Conservation (phyloP, 1,140 invertebrate species). For the Parasteatoda tepidariorum region DNA sequence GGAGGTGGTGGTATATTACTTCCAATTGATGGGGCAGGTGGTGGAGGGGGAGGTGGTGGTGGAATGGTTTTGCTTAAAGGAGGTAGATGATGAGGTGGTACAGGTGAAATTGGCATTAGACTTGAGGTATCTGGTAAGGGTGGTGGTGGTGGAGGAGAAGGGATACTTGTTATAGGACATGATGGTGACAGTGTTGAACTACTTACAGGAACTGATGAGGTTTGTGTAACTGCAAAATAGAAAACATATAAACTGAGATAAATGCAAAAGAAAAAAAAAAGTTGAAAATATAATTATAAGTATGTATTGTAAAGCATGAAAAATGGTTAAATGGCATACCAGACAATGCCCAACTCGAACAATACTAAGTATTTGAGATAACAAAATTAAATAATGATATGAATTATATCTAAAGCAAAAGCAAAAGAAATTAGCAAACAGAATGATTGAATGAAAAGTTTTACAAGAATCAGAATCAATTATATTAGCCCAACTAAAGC, state of each 20-base stretch:
- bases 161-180: constrained; percentile 39
- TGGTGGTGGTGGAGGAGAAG: constrained; percentile 13
- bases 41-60: constrained; percentile 67
- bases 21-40: constrained; percentile 50
- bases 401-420: too few relatives aligned
- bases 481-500: too few relatives aligned
- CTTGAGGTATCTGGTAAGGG: constrained; percentile 24
- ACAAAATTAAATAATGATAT: too few relatives aligned
- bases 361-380: too few relatives aligned
- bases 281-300: too few relatives aligned
- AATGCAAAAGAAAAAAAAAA: too few relatives aligned
- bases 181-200: constrained; percentile 64
- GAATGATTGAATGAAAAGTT: too few relatives aligned
- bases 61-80: constrained; percentile 61
- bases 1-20: constrained; percentile 62
- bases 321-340: too few relatives aligned
- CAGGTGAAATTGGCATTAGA: constrained; percentile 7
- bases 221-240: background rate
- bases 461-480: too few relatives aligned
- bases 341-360: too few relatives aligned
- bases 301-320: too few relatives aligned
- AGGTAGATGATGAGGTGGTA: constrained; percentile 65
- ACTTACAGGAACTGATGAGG: background rate
- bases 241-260: background rate
- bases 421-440: too few relatives aligned